phyloP scores from a whole-genome alignment of 2,888 invertebrate genomes.

The Ecliptopera silaceata region DNA sequence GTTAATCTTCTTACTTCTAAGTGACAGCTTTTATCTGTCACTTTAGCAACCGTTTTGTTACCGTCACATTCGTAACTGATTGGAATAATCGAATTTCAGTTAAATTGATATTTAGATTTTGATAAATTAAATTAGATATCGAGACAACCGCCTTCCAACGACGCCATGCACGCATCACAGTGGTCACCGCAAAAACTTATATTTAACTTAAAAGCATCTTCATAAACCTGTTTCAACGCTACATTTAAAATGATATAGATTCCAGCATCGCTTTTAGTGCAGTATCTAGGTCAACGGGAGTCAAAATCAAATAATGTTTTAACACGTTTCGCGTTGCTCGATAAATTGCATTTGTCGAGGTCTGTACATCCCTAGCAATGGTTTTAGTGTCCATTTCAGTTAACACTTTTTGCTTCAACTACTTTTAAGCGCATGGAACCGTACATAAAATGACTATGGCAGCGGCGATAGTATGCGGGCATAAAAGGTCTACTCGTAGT shows the following conservation, averaged over 20 bases:
- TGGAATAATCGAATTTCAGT: too few species aligned
- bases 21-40: too few species aligned
- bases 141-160: too few species aligned
- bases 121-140: too few species aligned
- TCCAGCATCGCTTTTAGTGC: neutral
- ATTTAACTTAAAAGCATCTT: too few species aligned
- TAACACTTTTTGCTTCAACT: constrained; percentile 3
- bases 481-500: neutral
- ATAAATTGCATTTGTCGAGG: constrained; percentile 7
- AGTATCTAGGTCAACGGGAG: constrained; percentile 6
- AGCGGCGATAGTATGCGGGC: neutral
- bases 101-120: too few species aligned
- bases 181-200: too few species aligned
- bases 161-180: too few species aligned
- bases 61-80: too few species aligned
- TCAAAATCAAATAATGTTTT: constrained; percentile 2
- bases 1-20: too few species aligned
- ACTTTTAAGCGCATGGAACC: neutral
- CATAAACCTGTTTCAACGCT: constrained; percentile 4
- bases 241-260: neutral
- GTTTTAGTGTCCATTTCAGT: constrained; percentile 19
- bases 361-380: constrained; percentile 15
- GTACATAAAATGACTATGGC: neutral
- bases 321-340: constrained; percentile 2
- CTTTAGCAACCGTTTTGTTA: too few species aligned